Evolutionary conservation across 2,797 vertebrate species (phyloP).

Genomic region (Gallinago solitaria): DNA sequence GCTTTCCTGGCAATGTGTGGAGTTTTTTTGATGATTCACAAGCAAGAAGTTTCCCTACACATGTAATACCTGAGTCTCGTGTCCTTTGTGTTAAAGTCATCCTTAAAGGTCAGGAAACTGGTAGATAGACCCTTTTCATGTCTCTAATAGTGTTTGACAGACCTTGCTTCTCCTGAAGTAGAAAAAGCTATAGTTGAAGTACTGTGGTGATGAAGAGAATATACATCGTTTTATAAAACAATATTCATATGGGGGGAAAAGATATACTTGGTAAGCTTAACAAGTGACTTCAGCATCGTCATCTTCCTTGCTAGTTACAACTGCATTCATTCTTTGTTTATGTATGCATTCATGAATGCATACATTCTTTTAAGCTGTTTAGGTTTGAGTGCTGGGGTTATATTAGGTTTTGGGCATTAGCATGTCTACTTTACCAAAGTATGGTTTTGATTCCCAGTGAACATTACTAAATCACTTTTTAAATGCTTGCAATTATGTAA

Average conservation of each 20-base stretch:
- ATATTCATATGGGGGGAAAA: not conserved
- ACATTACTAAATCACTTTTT: not conserved
- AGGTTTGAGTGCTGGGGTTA: fast-evolving
- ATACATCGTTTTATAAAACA: not conserved
- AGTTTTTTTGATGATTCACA: not conserved
- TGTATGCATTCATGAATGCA: no score
- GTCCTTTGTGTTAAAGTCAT: not conserved
- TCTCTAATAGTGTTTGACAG: not conserved
- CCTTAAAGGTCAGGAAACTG: not conserved
- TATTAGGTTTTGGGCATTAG: not conserved
- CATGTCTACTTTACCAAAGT: not conserved
- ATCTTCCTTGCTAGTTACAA: not conserved
- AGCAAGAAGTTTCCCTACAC: fast-evolving
- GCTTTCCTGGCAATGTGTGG: not conserved
- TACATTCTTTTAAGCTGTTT: not conserved
- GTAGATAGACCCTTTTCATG: not conserved
- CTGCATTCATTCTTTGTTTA: not conserved
- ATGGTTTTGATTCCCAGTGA: not conserved
- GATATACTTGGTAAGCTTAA: not conserved
- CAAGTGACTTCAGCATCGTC: not conserved
- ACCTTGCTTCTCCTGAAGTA: not conserved
- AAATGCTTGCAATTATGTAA: not conserved
- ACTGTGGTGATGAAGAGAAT: not conserved
- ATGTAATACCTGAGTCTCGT: fast-evolving
- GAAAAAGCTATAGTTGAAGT: not conserved